Conservation (phyloP, 2,797 vertebrate species). For the Arremon aurantiirostris region DNA sequence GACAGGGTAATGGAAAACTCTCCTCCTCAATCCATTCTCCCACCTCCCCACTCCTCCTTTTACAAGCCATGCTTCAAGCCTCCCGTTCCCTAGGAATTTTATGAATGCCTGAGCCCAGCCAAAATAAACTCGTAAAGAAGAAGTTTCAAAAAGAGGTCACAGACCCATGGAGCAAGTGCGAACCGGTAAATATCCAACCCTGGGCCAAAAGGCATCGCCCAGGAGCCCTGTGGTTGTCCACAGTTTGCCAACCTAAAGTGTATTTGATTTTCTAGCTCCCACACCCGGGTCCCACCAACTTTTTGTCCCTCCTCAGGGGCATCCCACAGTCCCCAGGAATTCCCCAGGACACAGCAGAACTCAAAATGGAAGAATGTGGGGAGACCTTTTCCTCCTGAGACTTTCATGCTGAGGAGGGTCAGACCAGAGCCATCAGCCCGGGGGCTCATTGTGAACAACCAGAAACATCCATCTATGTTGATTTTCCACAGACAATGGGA, state of each 20-base stretch:
- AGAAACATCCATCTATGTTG: background rate
- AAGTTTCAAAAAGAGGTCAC: constrained; percentile 80
- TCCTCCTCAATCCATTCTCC: constrained; percentile 50
- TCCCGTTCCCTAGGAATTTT: constrained; percentile 82
- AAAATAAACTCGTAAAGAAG: constrained; percentile 84
- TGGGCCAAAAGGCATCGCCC: background rate
- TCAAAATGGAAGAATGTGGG: accelerated
- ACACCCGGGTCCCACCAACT: background rate
- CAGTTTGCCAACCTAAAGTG: background rate
- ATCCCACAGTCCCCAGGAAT: background rate
- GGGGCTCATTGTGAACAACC: background rate
- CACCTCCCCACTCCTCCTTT: constrained; percentile 78
- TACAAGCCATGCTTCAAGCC: constrained; percentile 80
- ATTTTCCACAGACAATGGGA: background rate
- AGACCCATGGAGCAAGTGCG: constrained; percentile 76
- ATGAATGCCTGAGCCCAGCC: constrained; percentile 81
- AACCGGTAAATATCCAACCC: constrained; percentile 70
- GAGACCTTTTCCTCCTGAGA: background rate
- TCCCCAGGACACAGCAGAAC: background rate
- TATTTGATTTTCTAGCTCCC: background rate
- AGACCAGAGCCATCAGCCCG: background rate
- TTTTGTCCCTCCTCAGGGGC: background rate
- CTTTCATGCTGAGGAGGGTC: background rate
- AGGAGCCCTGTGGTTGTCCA: background rate
- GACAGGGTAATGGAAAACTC: constrained; percentile 71